Evolutionary conservation across 2,113 vertebrate species (phyloP), one percentile per base, ranked within the genome.

Genomic region (Pollachius pollachius): DNA sequence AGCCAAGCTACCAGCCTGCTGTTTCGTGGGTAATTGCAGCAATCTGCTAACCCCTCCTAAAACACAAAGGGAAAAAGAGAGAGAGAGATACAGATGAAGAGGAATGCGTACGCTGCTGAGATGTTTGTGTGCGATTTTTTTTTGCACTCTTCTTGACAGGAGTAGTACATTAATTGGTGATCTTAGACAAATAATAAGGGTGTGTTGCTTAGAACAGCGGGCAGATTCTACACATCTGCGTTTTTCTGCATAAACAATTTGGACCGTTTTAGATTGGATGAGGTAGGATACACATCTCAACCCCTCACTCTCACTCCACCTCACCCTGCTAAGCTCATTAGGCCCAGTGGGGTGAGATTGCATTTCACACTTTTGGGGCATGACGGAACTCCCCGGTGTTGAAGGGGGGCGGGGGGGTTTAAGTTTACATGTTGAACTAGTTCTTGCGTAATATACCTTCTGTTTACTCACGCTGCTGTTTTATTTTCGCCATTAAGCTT

Each of bases 1-100:
- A 86, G 74, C 70, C 74, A 76, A 86, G 60, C 84, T 82, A 77
- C 81, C 81, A 88, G 89, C 86, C 77, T 84, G 75, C 87, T 87
- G 76, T 76, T 76, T 30, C 5, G 69, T 73, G 80, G 68, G 81
- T 87, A 84, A 87, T 84, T 67, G 84, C 85, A 81, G 79, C 86
- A 89, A 75, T 86, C 75, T 88, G 85, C 68, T 75, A 78, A 68
- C 83, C 75, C 7, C 41, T 48, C 8, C 41, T 48, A 48, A 72
- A 60, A 78, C 62, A 71, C 64, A 58, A 61, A 70, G 62, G 74
- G 82, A 77, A 75, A 79, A 86, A 30, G 3, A 30, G 3, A 30
- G 0, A 2, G 30, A 30, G 30, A 30, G 30, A 30, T 3, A 3
- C 30, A 1, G 30, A 30, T 30, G 1, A 9, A 48, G 41, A 48